Percentiles rank a stretch among this genome's conserved stretches.
Conservation (phyloP, 2,113 vertebrate species). For the Corynorhinus townsendii region DNA sequence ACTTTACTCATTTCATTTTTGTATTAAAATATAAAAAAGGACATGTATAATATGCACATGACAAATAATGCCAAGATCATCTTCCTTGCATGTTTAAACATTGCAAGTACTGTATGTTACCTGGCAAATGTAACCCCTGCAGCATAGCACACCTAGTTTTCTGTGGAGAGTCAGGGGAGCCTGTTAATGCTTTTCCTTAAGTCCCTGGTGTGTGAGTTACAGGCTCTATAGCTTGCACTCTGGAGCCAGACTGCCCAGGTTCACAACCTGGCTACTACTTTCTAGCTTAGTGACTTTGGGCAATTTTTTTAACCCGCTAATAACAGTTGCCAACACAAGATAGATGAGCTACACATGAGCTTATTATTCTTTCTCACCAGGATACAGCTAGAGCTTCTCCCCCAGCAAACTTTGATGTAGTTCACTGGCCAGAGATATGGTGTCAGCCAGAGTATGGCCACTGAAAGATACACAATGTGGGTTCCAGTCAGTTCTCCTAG, state of each 20-base stretch:
- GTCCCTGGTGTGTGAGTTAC: accelerated
- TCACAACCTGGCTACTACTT: background rate
- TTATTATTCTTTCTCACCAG: background rate
- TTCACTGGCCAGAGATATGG: background rate
- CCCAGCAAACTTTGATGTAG: background rate
- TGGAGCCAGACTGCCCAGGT: background rate
- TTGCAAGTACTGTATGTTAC: background rate
- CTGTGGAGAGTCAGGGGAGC: background rate
- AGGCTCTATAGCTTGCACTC: accelerated
- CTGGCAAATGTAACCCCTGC: background rate
- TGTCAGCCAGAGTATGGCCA: background rate
- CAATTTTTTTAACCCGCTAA: background rate
- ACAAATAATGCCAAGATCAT: background rate
- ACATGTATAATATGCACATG: accelerated
- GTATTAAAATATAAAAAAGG: background rate
- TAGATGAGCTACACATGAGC: background rate
- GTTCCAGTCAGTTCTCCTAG: background rate
- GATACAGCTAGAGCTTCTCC: background rate
- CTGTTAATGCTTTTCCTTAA: background rate
- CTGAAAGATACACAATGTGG: background rate
- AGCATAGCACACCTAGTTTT: background rate
- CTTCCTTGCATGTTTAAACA: background rate
- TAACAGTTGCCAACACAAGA: background rate
- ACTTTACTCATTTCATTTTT: background rate
- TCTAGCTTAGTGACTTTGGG: background rate